Evolutionary conservation across 2,113 vertebrate genomes (phyloP).

Genomic region (Lichenostomus cassidix): DNA sequence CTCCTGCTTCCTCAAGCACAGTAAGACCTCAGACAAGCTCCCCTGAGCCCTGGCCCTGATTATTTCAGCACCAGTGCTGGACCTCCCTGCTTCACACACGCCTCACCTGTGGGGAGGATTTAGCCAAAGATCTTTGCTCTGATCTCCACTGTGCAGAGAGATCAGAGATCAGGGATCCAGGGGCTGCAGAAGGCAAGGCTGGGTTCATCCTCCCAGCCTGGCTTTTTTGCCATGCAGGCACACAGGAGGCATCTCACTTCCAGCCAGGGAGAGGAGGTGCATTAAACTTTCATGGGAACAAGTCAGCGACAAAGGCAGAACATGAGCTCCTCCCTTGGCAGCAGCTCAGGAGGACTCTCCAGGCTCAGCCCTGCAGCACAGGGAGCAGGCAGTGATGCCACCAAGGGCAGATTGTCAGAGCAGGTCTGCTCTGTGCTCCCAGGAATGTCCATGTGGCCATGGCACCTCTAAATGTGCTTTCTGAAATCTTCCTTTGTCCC

Average conservation of each 20-base stretch:
- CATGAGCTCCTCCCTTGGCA: not conserved
- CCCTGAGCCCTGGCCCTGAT: not conserved
- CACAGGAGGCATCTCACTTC: slow-evolving; percentile 1
- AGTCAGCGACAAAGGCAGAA: slow-evolving; percentile 38
- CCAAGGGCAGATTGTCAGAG: not conserved
- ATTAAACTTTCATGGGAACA: slow-evolving; percentile 67
- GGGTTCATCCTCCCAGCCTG: not conserved
- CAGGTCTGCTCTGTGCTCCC: not conserved
- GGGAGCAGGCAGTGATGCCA: not conserved
- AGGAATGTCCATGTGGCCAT: not conserved
- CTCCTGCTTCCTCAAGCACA: not conserved
- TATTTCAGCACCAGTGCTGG: not conserved
- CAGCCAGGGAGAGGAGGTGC: not conserved
- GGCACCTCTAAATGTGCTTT: not conserved
- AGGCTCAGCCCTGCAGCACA: not conserved
- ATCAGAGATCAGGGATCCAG: not conserved
- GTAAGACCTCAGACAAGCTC: not conserved
- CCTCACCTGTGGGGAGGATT: not conserved
- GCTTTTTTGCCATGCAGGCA: not conserved
- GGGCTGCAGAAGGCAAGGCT: not conserved
- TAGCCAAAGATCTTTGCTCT: not conserved
- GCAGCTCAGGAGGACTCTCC: not conserved
- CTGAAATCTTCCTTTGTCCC: not conserved
- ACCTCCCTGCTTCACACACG: not conserved
- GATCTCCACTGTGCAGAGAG: not conserved